Base-by-base conservation (phyloP, 2,797 vertebrate species). In the Scyliorhinus canicula region DNA sequence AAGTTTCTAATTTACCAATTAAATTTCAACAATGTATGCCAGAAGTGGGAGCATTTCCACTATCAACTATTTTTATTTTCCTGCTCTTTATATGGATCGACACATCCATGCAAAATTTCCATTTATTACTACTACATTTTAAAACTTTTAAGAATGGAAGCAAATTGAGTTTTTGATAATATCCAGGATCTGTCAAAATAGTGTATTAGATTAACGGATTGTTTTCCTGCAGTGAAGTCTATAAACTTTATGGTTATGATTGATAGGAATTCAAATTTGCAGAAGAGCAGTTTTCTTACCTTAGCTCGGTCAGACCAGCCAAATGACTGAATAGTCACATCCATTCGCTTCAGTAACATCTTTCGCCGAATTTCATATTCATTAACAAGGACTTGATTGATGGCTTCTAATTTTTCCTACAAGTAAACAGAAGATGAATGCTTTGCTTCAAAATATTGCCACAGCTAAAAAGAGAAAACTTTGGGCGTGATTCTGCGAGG, bases 231-330 rank as follows among this genome's bases (percentile, higher is more conserved):
- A 88, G 31, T 0, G 31, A 57, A 16, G 31, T 82, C 12, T 14
- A n/a, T 63, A 4, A 7, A 21, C 7, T 60, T n/a, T n/a, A n/a
- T n/a, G n/a, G n/a, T n/a, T n/a, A n/a, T n/a, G n/a, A n/a, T 50
- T 9, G 24, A 8, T 52, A 52, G 1, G 19, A 55, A 16, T 91
- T 63, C 57, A 65, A 63, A 91, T 44, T 44, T 35, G 4, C 40
- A 82, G 35, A 90, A 57, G 35, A n/a, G 26, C 47, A 3, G 24
- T 31, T 57, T 35, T 26, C 2, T 91, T 57, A 99, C 99, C 98
- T 99, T 99, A 84, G 99, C 99, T 98, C 97, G 97, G 50, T 98
- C 98, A 74, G 99, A 99, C 99, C 99, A 99, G 95, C 99, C 98
- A 9, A 99, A 99, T 14, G 99, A 99, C 96, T 99, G 99, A 95